Base-by-base conservation (phyloP, 2,888 invertebrate species). In the Polydrusus tereticollis region DNA sequence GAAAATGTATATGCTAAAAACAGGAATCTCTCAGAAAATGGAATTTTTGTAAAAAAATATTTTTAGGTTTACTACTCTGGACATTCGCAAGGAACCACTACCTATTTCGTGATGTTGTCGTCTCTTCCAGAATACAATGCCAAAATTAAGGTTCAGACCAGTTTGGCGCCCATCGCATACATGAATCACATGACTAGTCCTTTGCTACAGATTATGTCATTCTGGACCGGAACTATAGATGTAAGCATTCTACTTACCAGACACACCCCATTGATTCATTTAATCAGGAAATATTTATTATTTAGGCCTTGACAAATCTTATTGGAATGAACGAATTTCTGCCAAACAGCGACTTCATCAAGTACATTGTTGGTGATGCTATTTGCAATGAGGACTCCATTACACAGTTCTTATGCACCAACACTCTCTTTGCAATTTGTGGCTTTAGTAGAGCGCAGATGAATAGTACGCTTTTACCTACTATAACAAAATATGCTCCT, bases 71-170 rank as follows among this genome's bases (percentile, higher is more conserved):
- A 92, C 79, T 96, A 95, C 81, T 85, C 93, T 1, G 96, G 96
- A 0, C 94, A 95, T 82, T 96, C 95, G 0, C 91, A 91, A 83
- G 95, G 95, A 6, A 90, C 92, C 0, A 92, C 92, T 0, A 80
- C 86, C 0, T 93, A 91, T 82, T 93, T 88, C 80, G 90, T 92
- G 0, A 88, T 92, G 90, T 86, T 87, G 14, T 88, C 91, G 0
- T 85, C 89, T 63, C 84, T 85, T n/a, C 91, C 93, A 0, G 88
- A 89, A 58, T 92, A 92, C 78, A 92, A 92, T 81, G 81, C 85
- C 0, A 93, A 92, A 82, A 88, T 94, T 6, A 87, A 87, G 57
- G 88, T 89, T 0, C 90, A 91, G 88, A 89, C 90, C 77, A 90
- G 90, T 1, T 81, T 93, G 73, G 93, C 92, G 0, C 93, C 94